phyloP scores from a whole-genome alignment of 2,797 vertebrate genomes.

The Dryobates pubescens region DNA sequence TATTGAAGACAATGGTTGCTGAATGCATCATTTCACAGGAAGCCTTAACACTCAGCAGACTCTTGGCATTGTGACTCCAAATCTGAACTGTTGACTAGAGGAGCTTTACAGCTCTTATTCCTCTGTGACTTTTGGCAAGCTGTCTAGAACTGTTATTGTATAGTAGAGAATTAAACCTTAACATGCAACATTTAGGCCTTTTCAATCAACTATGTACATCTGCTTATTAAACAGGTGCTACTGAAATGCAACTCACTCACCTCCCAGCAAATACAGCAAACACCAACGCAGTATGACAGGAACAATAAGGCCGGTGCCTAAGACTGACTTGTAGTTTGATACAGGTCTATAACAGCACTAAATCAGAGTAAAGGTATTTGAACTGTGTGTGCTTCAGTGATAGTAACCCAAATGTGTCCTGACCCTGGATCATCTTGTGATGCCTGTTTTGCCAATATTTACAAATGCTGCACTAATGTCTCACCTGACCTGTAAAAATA shows the following conservation, averaged over 20 bases:
- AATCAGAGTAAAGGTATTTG: background rate
- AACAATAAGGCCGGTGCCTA: background rate
- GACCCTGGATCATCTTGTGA: background rate
- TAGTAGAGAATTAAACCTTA: background rate
- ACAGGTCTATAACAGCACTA: background rate
- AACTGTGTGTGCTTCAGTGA: background rate
- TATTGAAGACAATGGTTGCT: background rate
- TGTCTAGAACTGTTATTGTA: background rate
- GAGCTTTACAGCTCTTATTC: background rate
- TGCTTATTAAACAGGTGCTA: background rate
- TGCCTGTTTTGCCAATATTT: background rate
- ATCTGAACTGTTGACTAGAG: background rate
- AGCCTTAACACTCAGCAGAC: background rate
- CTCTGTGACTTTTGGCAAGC: conserved; percentile 19
- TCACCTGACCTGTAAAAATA: background rate
- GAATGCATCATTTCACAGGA: background rate
- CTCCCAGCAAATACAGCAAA: background rate
- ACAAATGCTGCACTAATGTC: background rate
- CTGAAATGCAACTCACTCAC: background rate
- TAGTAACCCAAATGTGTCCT: background rate
- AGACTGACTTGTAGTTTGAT: background rate
- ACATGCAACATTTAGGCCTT: background rate
- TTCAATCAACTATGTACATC: background rate
- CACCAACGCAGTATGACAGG: background rate
- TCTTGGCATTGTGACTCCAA: background rate